phyloP scores from a whole-genome alignment of 2,113 vertebrate genomes.

The Redunca redunca region DNA sequence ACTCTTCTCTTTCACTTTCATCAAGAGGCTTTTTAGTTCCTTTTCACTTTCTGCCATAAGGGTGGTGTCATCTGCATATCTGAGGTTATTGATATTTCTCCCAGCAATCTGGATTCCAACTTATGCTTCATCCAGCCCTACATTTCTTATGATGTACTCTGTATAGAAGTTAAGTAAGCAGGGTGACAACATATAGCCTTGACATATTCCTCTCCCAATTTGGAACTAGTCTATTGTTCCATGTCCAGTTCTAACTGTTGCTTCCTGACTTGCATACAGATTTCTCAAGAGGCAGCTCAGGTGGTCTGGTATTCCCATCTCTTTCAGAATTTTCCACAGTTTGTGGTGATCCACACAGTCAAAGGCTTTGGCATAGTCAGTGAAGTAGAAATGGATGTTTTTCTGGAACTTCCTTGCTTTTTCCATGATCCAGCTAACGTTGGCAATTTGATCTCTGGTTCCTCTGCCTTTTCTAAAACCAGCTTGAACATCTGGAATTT shows the following conservation, averaged over 20 bases:
- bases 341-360: neutral
- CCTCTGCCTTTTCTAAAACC: neutral
- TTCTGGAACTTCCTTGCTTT: neutral
- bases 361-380: neutral
- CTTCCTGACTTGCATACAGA: neutral
- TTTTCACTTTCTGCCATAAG: neutral
- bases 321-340: neutral
- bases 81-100: neutral
- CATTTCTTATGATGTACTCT: neutral
- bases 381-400: neutral
- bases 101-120: neutral
- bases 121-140: neutral
- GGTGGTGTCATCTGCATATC: neutral
- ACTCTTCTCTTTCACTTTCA: neutral
- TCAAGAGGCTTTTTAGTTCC: neutral
- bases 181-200: neutral
- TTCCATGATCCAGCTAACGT: fast-evolving
- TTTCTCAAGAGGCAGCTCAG: neutral
- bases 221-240: neutral
- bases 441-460: neutral
- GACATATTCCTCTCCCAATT: neutral
- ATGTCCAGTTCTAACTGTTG: neutral
- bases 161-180: neutral
- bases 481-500: neutral
- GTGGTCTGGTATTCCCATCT: neutral